Evolutionary conservation across 2,113 vertebrate genomes (phyloP).

Genomic region (Rafetus swinhoei): DNA sequence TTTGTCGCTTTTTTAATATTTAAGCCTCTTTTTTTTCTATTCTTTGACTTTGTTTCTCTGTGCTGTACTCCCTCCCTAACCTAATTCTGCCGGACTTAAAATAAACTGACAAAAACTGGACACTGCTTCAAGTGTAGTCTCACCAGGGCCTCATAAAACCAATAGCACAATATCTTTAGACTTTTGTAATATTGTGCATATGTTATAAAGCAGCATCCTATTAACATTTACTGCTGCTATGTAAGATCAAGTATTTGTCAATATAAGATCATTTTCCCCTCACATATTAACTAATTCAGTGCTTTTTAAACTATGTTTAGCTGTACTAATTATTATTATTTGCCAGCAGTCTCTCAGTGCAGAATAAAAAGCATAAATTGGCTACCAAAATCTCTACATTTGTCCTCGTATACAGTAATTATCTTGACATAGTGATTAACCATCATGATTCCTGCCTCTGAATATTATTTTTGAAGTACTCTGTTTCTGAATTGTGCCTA

Average conservation of each 20-base stretch:
- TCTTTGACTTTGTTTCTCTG: constrained; percentile 32
- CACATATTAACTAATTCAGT: constrained; percentile 40
- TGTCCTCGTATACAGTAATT: constrained; percentile 35
- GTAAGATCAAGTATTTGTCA: constrained; percentile 28
- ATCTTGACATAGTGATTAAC: constrained; percentile 34
- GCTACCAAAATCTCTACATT: constrained; percentile 32
- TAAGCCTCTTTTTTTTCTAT: constrained; percentile 3
- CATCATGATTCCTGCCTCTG: constrained; percentile 11
- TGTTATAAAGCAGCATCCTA: constrained; percentile 43
- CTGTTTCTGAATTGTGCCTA: not conserved
- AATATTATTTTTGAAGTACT: constrained; percentile 13
- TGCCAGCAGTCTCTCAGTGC: constrained; percentile 36
- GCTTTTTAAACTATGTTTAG: constrained; percentile 52
- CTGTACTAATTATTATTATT: constrained; percentile 55
- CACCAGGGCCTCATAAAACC: not conserved
- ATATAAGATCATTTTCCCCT: constrained; percentile 24
- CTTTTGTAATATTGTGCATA: not conserved
- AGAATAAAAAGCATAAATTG: not conserved
- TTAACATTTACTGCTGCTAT: constrained; percentile 37
- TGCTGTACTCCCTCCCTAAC: constrained; percentile 7
- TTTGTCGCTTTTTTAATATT: constrained; percentile 3
- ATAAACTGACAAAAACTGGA: constrained; percentile 21
- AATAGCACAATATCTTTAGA: not conserved
- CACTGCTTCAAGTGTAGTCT: not conserved
- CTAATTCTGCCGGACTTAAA: constrained; percentile 52